Conservation (phyloP, 2,888 invertebrate species). For the Lithodes maja region DNA sequence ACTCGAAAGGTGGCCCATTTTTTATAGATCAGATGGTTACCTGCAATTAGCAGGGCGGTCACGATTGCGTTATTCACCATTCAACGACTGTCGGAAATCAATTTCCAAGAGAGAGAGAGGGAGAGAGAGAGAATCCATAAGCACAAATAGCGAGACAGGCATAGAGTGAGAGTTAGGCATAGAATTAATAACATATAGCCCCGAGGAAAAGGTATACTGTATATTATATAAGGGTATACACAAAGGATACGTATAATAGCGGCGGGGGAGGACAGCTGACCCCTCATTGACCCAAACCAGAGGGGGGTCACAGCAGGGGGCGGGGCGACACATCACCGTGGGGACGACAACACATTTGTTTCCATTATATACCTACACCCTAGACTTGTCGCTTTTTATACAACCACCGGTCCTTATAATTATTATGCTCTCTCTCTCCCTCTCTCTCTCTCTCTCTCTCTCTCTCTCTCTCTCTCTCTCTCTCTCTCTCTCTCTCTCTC, state of each 20-base stretch:
- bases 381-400: not conserved
- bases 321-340: slow-evolving; percentile 38
- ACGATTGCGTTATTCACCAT: too few species aligned
- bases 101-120: not conserved
- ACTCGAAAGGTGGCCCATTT: too few species aligned
- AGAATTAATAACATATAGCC: too few species aligned
- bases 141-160: not conserved
- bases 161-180: too few species aligned
- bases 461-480: not conserved
- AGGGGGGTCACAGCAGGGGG: slow-evolving; percentile 23
- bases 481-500: not conserved
- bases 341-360: slow-evolving; percentile 44
- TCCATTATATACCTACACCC: slow-evolving; percentile 49
- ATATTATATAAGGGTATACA: too few species aligned
- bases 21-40: too few species aligned
- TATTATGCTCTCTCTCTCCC: not conserved
- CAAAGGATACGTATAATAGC: not conserved
- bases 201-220: too few species aligned
- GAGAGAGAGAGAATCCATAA: not conserved
- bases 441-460: not conserved
- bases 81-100: too few species aligned
- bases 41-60: too few species aligned
- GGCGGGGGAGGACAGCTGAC: not conserved
- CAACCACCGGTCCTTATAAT: not conserved
- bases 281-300: not conserved